These are phyloP conservation scores for Alexandromys fortis DNA, from an alignment of 2,113 vertebrate species.

Conservation along the genomic window DNA sequence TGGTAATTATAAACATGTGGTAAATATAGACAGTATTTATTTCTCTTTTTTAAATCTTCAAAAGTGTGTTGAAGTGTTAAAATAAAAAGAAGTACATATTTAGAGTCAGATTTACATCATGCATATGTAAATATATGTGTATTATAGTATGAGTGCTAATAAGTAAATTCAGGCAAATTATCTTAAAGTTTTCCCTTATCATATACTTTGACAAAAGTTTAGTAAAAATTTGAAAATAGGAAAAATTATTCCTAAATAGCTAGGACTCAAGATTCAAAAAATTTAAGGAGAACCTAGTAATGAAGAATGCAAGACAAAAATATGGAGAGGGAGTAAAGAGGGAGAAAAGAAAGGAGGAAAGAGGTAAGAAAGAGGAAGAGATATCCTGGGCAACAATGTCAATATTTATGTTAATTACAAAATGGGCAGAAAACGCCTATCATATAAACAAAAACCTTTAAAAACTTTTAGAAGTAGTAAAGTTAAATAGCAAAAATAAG, in stretches of 20 bases:
- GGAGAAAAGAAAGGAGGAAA: not conserved
- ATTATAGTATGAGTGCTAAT: not conserved
- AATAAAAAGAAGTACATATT: not conserved
- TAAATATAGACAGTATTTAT: not conserved
- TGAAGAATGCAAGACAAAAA: not conserved
- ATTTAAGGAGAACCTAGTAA: not conserved
- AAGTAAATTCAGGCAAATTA: not conserved
- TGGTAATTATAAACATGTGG: not conserved
- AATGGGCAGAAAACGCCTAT: not conserved
- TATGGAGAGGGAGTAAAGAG: not conserved
- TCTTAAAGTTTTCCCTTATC: not conserved
- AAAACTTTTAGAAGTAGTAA: not conserved
- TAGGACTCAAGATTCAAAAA: not conserved
- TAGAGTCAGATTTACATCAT: not conserved
- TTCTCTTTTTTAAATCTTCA: not conserved
- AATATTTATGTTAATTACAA: not conserved
- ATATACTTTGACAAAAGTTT: not conserved
- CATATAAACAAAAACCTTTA: not conserved
- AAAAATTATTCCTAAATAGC: not conserved
- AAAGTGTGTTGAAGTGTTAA: not conserved
- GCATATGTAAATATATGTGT: not conserved
- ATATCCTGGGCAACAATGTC: too few species aligned
- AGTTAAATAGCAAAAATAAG: not conserved
- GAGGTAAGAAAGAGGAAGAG: not conserved
- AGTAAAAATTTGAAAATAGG: not conserved